A percentile compares a stretch with the other conserved stretches of the same genome.
These are phyloP conservation scores for Ectobius pallidus DNA, from an alignment of 2,888 invertebrate species.

Conservation along the genomic window DNA sequence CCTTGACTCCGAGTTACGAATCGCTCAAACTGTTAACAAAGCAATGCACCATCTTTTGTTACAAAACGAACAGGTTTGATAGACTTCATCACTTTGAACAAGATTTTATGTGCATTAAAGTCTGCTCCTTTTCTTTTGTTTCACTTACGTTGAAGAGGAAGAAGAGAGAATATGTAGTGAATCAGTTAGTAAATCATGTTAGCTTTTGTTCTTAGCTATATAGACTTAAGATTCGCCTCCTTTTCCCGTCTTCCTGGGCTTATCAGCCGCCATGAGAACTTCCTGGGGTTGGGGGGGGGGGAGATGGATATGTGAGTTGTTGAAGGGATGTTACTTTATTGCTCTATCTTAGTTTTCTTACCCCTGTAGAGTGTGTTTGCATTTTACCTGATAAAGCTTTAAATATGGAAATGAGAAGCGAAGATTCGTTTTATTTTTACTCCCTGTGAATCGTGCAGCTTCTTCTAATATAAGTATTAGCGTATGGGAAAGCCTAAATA, in stretches of 20 bases:
- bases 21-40: not conserved
- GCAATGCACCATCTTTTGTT: not conserved
- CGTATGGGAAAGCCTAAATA: no score
- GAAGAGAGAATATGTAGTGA: no score
- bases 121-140: conserved; percentile 4
- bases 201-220: conserved; percentile 39
- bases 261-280: conserved; percentile 30
- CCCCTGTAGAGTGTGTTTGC: no score
- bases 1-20: no score
- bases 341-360: no score
- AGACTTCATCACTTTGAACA: not conserved
- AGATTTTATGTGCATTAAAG: conserved; percentile 26
- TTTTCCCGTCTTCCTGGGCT: conserved; percentile 18
- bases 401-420: no score
- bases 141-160: conserved; percentile 11
- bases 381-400: no score
- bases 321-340: not conserved
- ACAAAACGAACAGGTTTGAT: conserved; percentile 6
- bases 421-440: no score
- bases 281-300: not conserved
- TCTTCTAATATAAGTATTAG: no score
- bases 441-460: no score
- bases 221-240: conserved; percentile 29
- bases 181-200: conserved; percentile 40
- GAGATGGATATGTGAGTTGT: not conserved